Evolutionary conservation across 2,113 vertebrate species (phyloP).

Genomic region (Macroglossus sobrinus): DNA sequence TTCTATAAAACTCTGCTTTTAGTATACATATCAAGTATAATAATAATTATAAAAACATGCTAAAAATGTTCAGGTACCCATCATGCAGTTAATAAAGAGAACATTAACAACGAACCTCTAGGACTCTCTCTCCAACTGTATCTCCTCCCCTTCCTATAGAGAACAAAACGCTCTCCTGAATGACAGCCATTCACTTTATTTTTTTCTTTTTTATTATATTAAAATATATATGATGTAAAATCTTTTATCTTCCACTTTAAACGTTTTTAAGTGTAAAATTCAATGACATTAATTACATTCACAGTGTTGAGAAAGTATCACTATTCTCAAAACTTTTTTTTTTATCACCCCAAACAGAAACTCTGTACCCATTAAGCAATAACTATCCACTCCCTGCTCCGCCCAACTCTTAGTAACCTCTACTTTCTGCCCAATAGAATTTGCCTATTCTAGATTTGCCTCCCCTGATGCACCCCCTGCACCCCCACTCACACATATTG

Average conservation of each 20-base stretch:
- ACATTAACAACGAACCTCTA: neutral
- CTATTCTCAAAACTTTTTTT: neutral
- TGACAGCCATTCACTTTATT: neutral
- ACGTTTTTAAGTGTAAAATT: neutral
- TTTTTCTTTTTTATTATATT: neutral
- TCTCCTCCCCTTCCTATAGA: neutral
- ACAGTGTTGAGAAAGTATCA: neutral
- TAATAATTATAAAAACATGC: neutral
- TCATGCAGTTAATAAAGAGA: neutral
- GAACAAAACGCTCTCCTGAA: neutral
- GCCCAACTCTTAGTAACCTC: neutral
- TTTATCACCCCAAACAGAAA: neutral
- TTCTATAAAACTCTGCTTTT: neutral
- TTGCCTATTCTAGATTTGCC: neutral
- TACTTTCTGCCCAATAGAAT: neutral
- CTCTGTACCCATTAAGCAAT: neutral
- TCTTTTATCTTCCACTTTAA: neutral
- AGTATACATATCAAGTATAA: neutral
- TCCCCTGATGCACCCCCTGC: neutral
- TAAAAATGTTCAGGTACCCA: neutral
- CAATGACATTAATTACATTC: neutral
- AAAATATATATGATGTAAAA: neutral
- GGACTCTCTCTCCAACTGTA: neutral
- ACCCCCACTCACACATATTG: neutral
- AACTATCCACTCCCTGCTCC: neutral